Evolutionary conservation across 2,888 invertebrate genomes (phyloP).

Genomic region (Napeogenes sylphis): DNA sequence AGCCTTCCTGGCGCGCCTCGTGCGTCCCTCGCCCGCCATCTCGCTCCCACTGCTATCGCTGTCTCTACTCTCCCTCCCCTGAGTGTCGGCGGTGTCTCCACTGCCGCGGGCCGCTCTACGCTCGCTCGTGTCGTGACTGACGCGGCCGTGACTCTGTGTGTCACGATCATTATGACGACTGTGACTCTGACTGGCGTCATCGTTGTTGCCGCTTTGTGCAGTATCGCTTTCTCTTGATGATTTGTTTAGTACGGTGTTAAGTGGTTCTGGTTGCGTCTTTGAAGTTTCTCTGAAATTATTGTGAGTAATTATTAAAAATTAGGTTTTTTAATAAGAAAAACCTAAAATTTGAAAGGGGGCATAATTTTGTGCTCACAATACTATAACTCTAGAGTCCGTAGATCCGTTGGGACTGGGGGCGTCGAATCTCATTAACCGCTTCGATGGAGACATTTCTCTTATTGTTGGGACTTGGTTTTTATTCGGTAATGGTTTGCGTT

Average conservation of each 20-base stretch:
- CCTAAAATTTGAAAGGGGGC: background rate
- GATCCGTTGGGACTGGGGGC: constrained; percentile 69
- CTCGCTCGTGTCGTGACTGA: constrained; percentile 3
- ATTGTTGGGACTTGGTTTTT: background rate
- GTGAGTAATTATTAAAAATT: background rate
- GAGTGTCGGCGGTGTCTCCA: constrained; percentile 15
- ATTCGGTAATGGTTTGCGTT: background rate
- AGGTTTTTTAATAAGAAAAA: background rate
- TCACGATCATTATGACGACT: constrained; percentile 9
- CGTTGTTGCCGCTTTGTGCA: too few relatives aligned
- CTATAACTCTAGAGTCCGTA: constrained; percentile 56
- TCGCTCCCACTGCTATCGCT: constrained; percentile 37
- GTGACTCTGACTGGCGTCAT: constrained; percentile 8
- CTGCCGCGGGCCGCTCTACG: constrained; percentile 13
- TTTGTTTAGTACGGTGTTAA: constrained; percentile 3
- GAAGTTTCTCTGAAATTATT: constrained; percentile 23
- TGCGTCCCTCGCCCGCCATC: constrained; percentile 39
- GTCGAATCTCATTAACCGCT: constrained; percentile 43
- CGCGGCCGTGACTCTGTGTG: background rate
- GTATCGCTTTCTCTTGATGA: background rate
- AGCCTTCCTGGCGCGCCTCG: constrained; percentile 49
- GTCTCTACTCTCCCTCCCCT: constrained; percentile 24
- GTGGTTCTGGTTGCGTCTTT: constrained; percentile 5
- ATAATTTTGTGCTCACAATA: constrained; percentile 51
- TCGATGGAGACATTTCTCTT: constrained; percentile 36